Evolutionary conservation across 2,113 vertebrate species (phyloP), one percentile per base, ranked within the genome.

Genomic region (Triplophysa tibetana): DNA sequence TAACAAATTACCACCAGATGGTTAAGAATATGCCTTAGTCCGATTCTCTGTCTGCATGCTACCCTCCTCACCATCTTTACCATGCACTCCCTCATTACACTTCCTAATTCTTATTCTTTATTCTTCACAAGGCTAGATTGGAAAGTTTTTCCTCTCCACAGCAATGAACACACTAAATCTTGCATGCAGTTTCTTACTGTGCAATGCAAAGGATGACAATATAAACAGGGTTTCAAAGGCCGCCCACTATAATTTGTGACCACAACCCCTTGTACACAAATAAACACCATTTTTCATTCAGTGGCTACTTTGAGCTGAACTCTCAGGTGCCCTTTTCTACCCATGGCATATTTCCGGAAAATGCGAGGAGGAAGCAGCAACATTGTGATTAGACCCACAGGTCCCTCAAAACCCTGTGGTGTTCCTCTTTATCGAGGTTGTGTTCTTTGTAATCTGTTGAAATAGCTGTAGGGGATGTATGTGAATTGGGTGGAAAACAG

Each of bases 311-410:
- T 43, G 70, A 67, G 70, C 65, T 84, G 65, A 78, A 73, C 76
- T 73, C 63, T 24, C 63, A 67, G 54, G 63, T 76, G 78, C 38
- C 61, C 50, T 76, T 70, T 70, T 85, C 43, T 73, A 85, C 80
- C 77, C 82, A 45, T 91, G 88, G 66, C 89, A 89, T 90, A 90
- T 87, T 88, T 91, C 85, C 81, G 85, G 50, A 61, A 86, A 89
- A 90, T 65, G 86, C 90, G 89, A 83, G 61, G 69, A 82, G 61
- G 69, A 82, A 76, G 80, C 75, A 87, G 79, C 60, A 23, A 9
- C 5, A 4, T 58, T 60, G 73, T 90, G 89, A 90, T 87, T 85
- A 89, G 83, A 84, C 79, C 82, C 73, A 58, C 84, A 85, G 82
- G 84, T 87, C 83, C 84, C 83, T 70, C 54, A 70, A 77, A 79